Evolutionary conservation across 2,797 vertebrate species (phyloP), one percentile per base, ranked within the genome.

Genomic region (Mormyrops attenuatus): DNA sequence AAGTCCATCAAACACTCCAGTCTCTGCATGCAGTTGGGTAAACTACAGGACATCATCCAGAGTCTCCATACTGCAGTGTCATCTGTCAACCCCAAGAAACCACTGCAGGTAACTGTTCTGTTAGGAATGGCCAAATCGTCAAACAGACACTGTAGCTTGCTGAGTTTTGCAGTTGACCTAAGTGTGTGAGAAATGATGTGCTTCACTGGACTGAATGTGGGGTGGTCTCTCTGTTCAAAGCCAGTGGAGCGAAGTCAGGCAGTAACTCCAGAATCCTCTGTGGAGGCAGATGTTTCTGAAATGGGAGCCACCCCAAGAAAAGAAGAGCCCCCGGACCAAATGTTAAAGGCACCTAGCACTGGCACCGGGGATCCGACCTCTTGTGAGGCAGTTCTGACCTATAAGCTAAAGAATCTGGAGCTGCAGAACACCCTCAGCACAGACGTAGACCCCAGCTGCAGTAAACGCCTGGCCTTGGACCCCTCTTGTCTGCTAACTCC

Each of bases 401-500:
- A 93, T 87, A 95, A 94, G 89, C 93, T 95, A 2, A 93, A 91
- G 91, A 91, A 89, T 87, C 92, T 95, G 6, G 94, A 96, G 91
- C 92, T 95, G 1, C 94, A 94, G 90, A 92, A 92, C 92, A 84
- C 22, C 44, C 85, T 91, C 53, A 73, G 84, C 0, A 94, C 87
- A n/a, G 91, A 91, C 55, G 89, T 88, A 0, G 94, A 94, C 90
- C 88, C 20, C 30, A 44, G 41, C 0, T 90, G 91, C 92, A 95
- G 95, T 90, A 96, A 95, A 53, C 92, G 90, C 88, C 91, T 93
- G 0, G 85, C 90, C 6, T 88, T 92, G 89, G 95, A 96, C 87
- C 90, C 94, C 0, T 94, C 93, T 0, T 94, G 95, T 87, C 94
- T 96, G 50, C 93, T 96, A 77, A 96, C 95, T 3, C 95, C 95